Percentiles rank a stretch among this genome's conserved stretches.
Evolutionary conservation across 2,888 invertebrate species (phyloP).

Genomic region (Leptogaster cylindrica): DNA sequence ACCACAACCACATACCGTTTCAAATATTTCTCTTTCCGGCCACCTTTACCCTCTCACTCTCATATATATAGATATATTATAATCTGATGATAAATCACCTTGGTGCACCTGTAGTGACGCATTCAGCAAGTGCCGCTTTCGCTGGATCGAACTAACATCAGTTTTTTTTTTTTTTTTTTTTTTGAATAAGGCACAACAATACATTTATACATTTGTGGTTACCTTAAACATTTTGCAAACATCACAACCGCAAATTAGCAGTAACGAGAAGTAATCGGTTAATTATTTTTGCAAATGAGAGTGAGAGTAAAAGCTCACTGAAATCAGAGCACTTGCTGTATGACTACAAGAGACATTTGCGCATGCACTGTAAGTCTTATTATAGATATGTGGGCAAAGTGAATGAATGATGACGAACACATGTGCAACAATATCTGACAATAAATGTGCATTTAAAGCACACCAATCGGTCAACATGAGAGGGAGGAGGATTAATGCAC

Average conservation of each 20-base stretch:
- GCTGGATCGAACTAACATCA: too few relatives aligned
- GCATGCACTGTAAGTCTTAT: slow-evolving; percentile 21
- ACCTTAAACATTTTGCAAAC: too few relatives aligned
- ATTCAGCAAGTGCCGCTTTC: too few relatives aligned
- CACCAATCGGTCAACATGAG: background rate
- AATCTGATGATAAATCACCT: too few relatives aligned
- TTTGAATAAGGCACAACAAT: too few relatives aligned
- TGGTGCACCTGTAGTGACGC: too few relatives aligned
- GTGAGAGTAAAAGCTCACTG: slow-evolving; percentile 20
- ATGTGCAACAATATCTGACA: background rate
- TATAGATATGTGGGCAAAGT: background rate
- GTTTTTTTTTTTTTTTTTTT: too few relatives aligned
- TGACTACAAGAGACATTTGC: background rate
- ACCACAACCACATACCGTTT: slow-evolving; percentile 18
- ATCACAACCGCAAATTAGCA: slow-evolving; percentile 16
- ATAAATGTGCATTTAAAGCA: slow-evolving; percentile 1
- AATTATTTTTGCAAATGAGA: slow-evolving; percentile 11
- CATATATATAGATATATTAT: too few relatives aligned
- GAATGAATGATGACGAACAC: slow-evolving; percentile 20
- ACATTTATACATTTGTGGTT: too few relatives aligned
- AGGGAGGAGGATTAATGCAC: background rate
- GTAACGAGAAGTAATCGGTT: slow-evolving; percentile 19
- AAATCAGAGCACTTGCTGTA: background rate
- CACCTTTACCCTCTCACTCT: too few relatives aligned
- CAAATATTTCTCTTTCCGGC: too few relatives aligned